phyloP scores from a whole-genome alignment of 2,113 vertebrate species.

The Pseudorasbora parva region DNA sequence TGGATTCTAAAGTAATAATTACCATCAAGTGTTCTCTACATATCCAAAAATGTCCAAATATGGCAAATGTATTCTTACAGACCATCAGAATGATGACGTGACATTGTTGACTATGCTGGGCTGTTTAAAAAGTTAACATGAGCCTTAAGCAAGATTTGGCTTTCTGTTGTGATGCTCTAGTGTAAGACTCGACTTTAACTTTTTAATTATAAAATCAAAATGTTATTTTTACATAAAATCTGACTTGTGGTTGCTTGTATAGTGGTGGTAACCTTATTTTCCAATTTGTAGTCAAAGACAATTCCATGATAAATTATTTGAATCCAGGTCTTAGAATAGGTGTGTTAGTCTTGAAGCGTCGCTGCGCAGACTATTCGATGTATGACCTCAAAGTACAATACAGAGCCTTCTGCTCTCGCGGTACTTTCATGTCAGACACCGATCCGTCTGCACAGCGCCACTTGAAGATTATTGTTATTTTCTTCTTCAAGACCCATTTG shows the following conservation, averaged over 20 bases:
- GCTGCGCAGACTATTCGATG: too few relatives aligned
- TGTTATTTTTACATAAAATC: too few relatives aligned
- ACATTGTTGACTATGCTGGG: neutral
- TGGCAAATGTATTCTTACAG: neutral
- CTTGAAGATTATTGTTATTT: too few relatives aligned
- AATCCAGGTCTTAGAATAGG: neutral
- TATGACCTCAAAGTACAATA: too few relatives aligned
- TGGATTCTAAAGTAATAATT: neutral
- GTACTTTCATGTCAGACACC: too few relatives aligned
- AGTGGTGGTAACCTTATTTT: neutral
- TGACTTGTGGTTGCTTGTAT: neutral
- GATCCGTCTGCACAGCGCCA: too few relatives aligned
- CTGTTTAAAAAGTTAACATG: neutral
- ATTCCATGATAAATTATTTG: neutral
- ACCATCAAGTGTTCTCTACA: neutral
- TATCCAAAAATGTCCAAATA: neutral
- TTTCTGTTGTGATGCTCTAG: neutral
- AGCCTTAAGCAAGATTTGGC: neutral
- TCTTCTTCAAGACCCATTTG: neutral
- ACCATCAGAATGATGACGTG: neutral
- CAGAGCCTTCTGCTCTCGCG: too few relatives aligned
- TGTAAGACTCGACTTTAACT: neutral
- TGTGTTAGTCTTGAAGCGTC: too few relatives aligned
- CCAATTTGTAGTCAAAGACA: neutral
- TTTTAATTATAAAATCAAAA: slow-evolving; percentile 5